Percentiles rank a stretch among this genome's conserved stretches.
These are phyloP conservation scores for Streblospio benedicti DNA, from an alignment of 1,140 invertebrate species.

Conservation along the genomic window DNA sequence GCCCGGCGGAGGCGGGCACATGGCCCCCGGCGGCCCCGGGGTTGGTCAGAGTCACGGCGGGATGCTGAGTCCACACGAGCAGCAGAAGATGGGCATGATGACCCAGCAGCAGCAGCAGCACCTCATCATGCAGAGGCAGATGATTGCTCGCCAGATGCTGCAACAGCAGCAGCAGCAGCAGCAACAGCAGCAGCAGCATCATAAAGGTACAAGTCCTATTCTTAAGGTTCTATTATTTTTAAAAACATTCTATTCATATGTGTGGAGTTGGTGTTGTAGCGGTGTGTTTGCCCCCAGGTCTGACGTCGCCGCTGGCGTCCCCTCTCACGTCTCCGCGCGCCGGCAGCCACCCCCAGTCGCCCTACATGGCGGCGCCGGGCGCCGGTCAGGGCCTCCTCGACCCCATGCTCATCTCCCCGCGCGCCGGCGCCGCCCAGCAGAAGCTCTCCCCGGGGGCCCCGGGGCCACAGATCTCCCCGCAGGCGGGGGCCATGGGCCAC, in stretches of 20 bases:
- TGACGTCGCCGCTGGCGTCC: not conserved
- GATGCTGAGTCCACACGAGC: constrained; percentile 6
- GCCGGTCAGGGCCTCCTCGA: constrained; percentile 26
- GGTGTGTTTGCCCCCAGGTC: no score
- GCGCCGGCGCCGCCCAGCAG: constrained; percentile 25
- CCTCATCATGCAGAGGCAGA: constrained; percentile 1
- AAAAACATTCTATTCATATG: not conserved
- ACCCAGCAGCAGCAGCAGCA: constrained; percentile 19
- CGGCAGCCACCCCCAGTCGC: constrained; percentile 36
- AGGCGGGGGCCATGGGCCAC: constrained; percentile 21
- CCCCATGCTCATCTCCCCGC: constrained; percentile 60
- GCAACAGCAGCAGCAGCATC: constrained; percentile 26
- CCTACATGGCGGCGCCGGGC: constrained; percentile 28
- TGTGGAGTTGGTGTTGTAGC: not conserved
- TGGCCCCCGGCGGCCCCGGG: constrained; percentile 17
- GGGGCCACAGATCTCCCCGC: constrained; percentile 29
- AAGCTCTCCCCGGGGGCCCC: constrained; percentile 52
- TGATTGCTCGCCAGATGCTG: constrained; percentile 19
- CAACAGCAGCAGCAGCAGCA: constrained; percentile 22
- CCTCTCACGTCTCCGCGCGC: constrained; percentile 25
- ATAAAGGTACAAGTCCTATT: not conserved
- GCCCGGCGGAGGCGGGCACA: not conserved
- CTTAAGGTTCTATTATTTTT: not conserved
- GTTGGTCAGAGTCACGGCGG: not conserved
- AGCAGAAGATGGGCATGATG: constrained; percentile 15